Evolutionary conservation across 2,113 vertebrate species (phyloP).

Genomic region (Psittacus erithacus): DNA sequence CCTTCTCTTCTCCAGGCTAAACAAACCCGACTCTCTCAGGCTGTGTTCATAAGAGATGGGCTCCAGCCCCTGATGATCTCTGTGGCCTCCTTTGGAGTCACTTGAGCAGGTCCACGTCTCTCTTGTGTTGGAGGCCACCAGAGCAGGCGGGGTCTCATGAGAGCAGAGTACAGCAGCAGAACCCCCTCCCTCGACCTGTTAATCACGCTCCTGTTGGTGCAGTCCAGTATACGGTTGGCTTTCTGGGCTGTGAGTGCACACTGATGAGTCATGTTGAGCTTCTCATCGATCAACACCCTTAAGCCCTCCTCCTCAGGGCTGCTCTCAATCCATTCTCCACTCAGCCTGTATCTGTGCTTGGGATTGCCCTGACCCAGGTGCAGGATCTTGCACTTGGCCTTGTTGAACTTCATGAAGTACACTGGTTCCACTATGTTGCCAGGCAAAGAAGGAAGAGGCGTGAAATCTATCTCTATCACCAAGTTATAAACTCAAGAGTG

Average conservation of each 20-base stretch:
- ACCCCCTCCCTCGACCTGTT: no score
- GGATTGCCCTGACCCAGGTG: background rate
- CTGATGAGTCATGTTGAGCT: no score
- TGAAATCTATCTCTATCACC: background rate
- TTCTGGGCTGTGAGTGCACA: no score
- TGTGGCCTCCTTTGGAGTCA: no score
- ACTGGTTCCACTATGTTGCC: background rate
- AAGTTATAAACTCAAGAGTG: background rate
- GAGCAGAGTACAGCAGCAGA: no score
- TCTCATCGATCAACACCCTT: background rate
- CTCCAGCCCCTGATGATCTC: no score
- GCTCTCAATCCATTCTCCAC: background rate
- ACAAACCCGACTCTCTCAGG: background rate
- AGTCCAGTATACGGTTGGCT: no score
- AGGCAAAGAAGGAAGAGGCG: background rate
- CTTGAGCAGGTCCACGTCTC: no score
- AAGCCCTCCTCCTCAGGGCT: background rate
- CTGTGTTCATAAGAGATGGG: no score
- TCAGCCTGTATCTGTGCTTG: background rate
- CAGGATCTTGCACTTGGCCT: background rate
- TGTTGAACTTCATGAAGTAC: background rate
- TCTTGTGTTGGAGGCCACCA: no score
- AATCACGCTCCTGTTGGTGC: no score
- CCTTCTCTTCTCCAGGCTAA: background rate
- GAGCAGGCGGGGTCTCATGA: no score